These are phyloP conservation scores for Eutrigla gurnardus DNA, from an alignment of 2,797 vertebrate genomes.

Conservation along the genomic window DNA sequence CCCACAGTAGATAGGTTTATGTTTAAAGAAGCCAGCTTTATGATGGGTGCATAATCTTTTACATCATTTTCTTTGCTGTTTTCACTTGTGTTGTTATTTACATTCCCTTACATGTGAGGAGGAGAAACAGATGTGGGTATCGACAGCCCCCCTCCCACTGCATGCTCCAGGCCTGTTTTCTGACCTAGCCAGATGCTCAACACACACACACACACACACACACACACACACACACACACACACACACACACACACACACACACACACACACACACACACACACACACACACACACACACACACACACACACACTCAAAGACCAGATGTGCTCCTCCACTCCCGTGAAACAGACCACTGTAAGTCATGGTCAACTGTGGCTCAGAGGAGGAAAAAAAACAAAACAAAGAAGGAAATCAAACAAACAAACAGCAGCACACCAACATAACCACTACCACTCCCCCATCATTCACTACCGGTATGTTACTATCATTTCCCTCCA, in stretches of 20 bases:
- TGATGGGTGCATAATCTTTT: not conserved
- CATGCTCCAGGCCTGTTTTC: slow-evolving; percentile 54
- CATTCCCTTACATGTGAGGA: slow-evolving; percentile 28
- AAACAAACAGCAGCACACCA: not conserved
- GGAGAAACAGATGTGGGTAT: slow-evolving; percentile 57
- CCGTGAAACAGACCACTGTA: slow-evolving; percentile 54
- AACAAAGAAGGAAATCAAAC: slow-evolving; percentile 26
- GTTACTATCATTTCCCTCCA: slow-evolving; percentile 43
- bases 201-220: slow-evolving; percentile 18
- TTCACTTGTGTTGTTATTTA: slow-evolving; percentile 48
- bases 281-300: slow-evolving; percentile 29
- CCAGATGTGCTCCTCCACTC: slow-evolving; percentile 71
- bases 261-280: slow-evolving; percentile 40
- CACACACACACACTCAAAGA: slow-evolving; percentile 38
- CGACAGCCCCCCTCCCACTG: slow-evolving; percentile 29
- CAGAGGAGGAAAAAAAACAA: slow-evolving; percentile 8
- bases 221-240: slow-evolving; percentile 42
- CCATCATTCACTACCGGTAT: slow-evolving; percentile 21
- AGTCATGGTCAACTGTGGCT: slow-evolving; percentile 64
- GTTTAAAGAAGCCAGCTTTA: not conserved
- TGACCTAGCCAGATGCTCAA: slow-evolving; percentile 68
- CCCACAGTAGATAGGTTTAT: not conserved
- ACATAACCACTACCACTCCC: slow-evolving; percentile 15
- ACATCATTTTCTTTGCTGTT: slow-evolving; percentile 13
- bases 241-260: slow-evolving; percentile 43